Percentiles rank a stretch among this genome's conserved stretches.
phyloP scores from a whole-genome alignment of 2,113 vertebrate species.

The Hemiscyllium ocellatum region DNA sequence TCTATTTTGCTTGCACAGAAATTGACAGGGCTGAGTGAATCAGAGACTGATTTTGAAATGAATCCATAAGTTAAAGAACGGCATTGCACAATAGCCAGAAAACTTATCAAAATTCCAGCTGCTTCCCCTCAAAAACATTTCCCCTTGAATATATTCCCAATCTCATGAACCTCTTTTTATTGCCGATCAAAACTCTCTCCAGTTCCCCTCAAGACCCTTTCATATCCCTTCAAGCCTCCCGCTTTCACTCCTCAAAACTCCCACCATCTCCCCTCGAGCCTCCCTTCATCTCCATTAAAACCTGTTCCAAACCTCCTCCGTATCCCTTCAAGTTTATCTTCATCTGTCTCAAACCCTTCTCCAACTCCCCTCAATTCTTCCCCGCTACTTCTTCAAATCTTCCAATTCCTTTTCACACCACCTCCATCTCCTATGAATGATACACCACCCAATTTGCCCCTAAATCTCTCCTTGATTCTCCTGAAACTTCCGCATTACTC shows the following conservation, averaged over 20 bases:
- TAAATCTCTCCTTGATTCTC: neutral
- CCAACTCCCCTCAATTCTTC: neutral
- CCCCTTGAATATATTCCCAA: no score
- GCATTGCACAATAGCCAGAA: neutral
- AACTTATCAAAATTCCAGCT: no score
- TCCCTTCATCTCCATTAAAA: neutral
- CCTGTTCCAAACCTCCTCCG: neutral
- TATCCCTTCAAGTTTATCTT: neutral
- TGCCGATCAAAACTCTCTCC: neutral
- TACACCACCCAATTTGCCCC: neutral
- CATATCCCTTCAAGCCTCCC: neutral
- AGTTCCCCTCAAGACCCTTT: neutral
- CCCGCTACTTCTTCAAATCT: neutral
- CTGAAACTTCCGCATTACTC: neutral
- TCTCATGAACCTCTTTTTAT: no score
- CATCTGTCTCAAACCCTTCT: neutral
- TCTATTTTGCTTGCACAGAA: neutral
- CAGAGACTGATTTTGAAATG: neutral
- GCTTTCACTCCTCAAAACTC: neutral
- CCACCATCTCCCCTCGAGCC: neutral
- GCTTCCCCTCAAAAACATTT: no score
- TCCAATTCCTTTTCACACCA: neutral
- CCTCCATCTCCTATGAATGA: neutral
- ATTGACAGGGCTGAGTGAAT: neutral
- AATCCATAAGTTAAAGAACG: neutral